phyloP scores from a whole-genome alignment of 2,888 invertebrate genomes.

The Philereme vetulata region DNA sequence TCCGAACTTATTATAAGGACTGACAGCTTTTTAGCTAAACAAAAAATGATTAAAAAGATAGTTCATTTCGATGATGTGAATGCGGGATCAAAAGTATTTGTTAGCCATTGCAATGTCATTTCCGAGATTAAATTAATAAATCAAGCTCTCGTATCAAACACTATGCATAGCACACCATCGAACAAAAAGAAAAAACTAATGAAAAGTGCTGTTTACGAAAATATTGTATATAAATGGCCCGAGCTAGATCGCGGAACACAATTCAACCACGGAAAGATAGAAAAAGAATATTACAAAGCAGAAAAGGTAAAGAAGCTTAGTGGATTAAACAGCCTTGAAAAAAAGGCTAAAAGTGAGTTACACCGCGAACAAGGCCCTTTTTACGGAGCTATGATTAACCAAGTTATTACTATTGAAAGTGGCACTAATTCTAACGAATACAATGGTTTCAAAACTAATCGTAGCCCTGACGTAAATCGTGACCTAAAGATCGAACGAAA shows the following conservation, averaged over 20 bases:
- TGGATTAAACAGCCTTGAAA: slow-evolving; percentile 16
- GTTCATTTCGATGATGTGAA: slow-evolving; percentile 11
- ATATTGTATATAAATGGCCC: slow-evolving; percentile 26
- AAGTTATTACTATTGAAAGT: slow-evolving; percentile 14
- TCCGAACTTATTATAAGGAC: slow-evolving; percentile 37
- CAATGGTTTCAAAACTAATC: slow-evolving; percentile 4
- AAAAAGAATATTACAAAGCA: slow-evolving; percentile 17
- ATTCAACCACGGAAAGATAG: slow-evolving; percentile 4
- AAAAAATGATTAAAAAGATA: slow-evolving; percentile 26
- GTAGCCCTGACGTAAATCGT: slow-evolving; percentile 11
- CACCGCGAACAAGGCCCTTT: slow-evolving; percentile 15
- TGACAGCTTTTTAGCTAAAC: slow-evolving; percentile 38
- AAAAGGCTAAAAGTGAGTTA: slow-evolving; percentile 12
- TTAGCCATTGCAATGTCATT: slow-evolving; percentile 24
- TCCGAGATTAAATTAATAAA: slow-evolving; percentile 30
- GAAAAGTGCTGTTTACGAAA: slow-evolving; percentile 24
- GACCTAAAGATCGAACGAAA: neutral
- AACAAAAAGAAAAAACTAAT: slow-evolving; percentile 17
- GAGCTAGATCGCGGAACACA: slow-evolving; percentile 20
- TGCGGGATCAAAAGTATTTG: slow-evolving; percentile 22
- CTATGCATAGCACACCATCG: slow-evolving; percentile 2
- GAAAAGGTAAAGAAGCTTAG: slow-evolving; percentile 9
- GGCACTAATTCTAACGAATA: slow-evolving; percentile 4
- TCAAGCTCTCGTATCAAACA: slow-evolving; percentile 13
- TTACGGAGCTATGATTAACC: slow-evolving; percentile 17